Conservation (phyloP, 1,140 invertebrate species). For the Heliconius himera region DNA sequence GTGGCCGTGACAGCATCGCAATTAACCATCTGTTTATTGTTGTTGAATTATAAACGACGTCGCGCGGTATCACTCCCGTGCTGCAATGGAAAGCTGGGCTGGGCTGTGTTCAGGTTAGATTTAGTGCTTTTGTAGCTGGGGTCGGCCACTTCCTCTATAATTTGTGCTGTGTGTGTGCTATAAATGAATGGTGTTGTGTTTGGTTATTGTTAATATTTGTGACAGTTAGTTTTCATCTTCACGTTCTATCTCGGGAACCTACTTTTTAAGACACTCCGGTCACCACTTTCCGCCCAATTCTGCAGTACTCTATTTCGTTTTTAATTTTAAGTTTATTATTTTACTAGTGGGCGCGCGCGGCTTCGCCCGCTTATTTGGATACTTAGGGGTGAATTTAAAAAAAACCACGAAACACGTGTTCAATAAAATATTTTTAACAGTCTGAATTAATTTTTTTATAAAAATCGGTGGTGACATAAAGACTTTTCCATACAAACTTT, state of each 20-base stretch:
- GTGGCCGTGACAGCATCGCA: slow-evolving; percentile 77
- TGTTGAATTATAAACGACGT: slow-evolving; percentile 78
- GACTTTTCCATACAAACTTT: too few species aligned
- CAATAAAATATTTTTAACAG: too few species aligned
- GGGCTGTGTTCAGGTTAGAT: slow-evolving; percentile 33
- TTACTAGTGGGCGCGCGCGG: too few species aligned
- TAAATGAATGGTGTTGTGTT: not conserved
- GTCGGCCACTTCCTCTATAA: slow-evolving; percentile 22
- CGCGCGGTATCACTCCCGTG: slow-evolving; percentile 71
- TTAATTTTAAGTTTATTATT: too few species aligned
- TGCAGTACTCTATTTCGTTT: not conserved
- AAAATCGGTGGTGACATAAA: too few species aligned
- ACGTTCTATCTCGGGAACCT: too few species aligned
- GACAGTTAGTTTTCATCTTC: not conserved
- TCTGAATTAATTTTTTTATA: too few species aligned
- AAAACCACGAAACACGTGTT: too few species aligned
- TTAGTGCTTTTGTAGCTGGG: slow-evolving; percentile 23
- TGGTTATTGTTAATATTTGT: not conserved
- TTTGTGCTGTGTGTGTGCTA: slow-evolving; percentile 12
- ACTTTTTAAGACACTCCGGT: too few species aligned
- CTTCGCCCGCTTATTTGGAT: too few species aligned
- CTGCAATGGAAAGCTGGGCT: slow-evolving; percentile 52
- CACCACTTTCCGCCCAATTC: too few species aligned
- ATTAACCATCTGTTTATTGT: slow-evolving; percentile 81
- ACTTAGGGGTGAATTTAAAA: too few species aligned